Evolutionary conservation across 2,888 invertebrate genomes (phyloP), one percentile per base, ranked within the genome.

Genomic region (Elgonia sp.): DNA sequence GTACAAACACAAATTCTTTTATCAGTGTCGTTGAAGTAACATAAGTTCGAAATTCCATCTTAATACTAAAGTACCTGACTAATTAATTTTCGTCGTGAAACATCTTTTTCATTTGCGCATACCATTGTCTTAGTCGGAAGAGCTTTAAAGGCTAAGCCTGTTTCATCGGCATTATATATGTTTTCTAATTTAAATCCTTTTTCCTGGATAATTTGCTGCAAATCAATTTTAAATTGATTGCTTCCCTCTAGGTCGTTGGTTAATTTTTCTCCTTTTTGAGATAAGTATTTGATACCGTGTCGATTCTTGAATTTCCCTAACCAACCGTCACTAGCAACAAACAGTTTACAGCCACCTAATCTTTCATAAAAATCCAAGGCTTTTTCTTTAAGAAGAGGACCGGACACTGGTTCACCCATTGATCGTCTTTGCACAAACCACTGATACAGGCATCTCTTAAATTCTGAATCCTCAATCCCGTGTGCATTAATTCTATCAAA

Each of bases 281-380:
- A 39, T 46, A 62, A 46, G 42, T 69, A 79, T 69, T 67, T 69
- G 9, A 80, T 70, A 39, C 53, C 53, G 29, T 72, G 72, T 10
- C 63, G 40, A 9, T 63, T 16, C 40, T 81, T 72, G 29, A 81
- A 81, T 63, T 55, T 67, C 5, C n/a, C 20, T 0, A 39, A 55
- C 72, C 81, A 81, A 6, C 72, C 81, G 63, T 70, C 62, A 72
- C 81, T 81, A 20, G 80, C 72, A n/a, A 62, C 18, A 42, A 81
- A 81, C 37, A 39, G 16, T n/a, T 42, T 46, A 9, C n/a, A 16
- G n/a, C 37, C 62, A 60, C 50, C 75, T 12, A 86, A 18, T 14
- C 40, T 73, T 67, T 65, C 14, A 60, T 60, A 6, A 69, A 69
- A 80, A n/a, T 39, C 20, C 6, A 60, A 60, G 9, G 69, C 80